A percentile compares a stretch with the other conserved stretches of the same genome.
Conservation (phyloP, 2,888 invertebrate genomes). For the Bursaphelenchus okinawaensis region DNA sequence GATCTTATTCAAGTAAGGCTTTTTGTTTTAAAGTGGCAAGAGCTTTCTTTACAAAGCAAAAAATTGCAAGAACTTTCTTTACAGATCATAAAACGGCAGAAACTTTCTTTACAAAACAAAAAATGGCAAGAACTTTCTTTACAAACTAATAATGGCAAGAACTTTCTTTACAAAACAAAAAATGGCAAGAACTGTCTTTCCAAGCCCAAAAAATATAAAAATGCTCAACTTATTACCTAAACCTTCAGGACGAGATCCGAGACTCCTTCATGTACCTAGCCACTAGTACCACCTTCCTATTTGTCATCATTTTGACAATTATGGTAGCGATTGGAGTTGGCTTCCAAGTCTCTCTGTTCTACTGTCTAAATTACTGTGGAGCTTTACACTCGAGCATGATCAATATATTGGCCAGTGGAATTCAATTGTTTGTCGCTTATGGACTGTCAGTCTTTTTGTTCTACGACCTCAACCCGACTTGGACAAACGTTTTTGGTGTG, state of each 20-base stretch:
- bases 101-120: too few species aligned
- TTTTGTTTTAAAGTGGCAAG: too few species aligned
- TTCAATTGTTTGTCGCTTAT: conserved; percentile 46
- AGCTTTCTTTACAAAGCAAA: too few species aligned
- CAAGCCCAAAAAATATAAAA: not conserved
- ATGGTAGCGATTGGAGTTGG: conserved; percentile 42
- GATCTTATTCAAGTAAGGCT: conserved; percentile 44
- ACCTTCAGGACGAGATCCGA: conserved; percentile 50
- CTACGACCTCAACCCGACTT: conserved; percentile 44
- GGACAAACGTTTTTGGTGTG: conserved; percentile 18
- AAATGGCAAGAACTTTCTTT: too few species aligned
- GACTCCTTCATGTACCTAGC: conserved; percentile 56
- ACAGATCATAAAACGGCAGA: too few species aligned
- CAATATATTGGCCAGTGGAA: conserved; percentile 22
- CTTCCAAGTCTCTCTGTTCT: conserved; percentile 33
- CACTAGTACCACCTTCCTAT: conserved; percentile 45
- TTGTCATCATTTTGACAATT: conserved; percentile 39
- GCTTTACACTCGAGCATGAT: conserved; percentile 30
- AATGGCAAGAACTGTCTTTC: too few species aligned
- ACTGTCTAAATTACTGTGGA: conserved; percentile 27
- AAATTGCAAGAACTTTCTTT: too few species aligned
- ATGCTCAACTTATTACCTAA: not conserved
- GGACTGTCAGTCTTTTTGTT: conserved; percentile 46
- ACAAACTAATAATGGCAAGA: too few species aligned
- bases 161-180: too few species aligned